Evolutionary conservation across 2,888 invertebrate species (phyloP).

Genomic region (Cephus spinipes): DNA sequence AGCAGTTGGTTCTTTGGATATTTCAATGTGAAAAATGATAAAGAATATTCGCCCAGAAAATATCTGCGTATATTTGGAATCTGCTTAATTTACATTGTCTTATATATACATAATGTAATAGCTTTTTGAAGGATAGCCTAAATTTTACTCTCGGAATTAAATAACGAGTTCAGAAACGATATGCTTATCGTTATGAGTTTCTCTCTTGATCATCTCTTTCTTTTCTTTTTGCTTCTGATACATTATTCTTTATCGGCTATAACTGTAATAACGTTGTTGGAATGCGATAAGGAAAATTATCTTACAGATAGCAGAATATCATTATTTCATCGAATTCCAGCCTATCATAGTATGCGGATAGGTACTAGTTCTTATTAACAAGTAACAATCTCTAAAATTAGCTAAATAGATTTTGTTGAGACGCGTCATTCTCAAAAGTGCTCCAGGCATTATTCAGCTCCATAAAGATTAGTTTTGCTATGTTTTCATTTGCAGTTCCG

Average conservation of each 20-base stretch:
- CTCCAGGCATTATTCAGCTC: constrained; percentile 99
- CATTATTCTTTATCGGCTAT: constrained; percentile 28
- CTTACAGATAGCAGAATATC: constrained; percentile 37
- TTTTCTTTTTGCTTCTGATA: constrained; percentile 17
- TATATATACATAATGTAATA: constrained; percentile 43
- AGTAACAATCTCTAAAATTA: constrained; percentile 54
- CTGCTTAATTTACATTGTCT: constrained; percentile 53
- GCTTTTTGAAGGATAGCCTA: background rate
- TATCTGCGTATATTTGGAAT: constrained; percentile 61
- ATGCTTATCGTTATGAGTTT: constrained; percentile 12
- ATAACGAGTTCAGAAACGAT: constrained; percentile 11
- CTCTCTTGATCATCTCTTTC: constrained; percentile 2
- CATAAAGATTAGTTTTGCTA: constrained; percentile 98
- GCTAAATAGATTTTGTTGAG: constrained; percentile 81
- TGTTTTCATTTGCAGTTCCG: constrained; percentile 90
- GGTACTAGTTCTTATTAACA: constrained; percentile 29
- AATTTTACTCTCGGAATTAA: background rate
- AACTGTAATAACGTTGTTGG: constrained; percentile 44
- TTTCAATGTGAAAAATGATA: background rate
- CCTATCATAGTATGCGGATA: constrained; percentile 43
- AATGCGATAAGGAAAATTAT: constrained; percentile 45
- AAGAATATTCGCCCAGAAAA: constrained; percentile 55
- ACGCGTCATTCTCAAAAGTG: constrained; percentile 91
- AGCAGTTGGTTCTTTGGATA: background rate
- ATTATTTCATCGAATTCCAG: constrained; percentile 34